A percentile compares a stretch with the other conserved stretches of the same genome.
These are phyloP conservation scores for Drosophila fungiperda DNA, from an alignment of 2,888 invertebrate genomes.

Conservation along the genomic window DNA sequence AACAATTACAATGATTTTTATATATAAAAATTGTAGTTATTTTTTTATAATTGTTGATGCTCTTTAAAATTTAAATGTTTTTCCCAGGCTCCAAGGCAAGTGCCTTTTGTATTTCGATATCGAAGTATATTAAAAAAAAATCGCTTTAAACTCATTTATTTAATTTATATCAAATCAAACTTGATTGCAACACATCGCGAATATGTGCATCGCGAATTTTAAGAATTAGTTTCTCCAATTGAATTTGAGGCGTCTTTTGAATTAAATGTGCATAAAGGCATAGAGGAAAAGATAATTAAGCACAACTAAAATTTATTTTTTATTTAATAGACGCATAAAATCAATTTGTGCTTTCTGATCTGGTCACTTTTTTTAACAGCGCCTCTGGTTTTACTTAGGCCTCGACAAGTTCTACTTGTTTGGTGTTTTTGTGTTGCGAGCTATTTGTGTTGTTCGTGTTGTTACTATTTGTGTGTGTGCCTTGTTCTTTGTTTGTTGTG, in stretches of 20 bases:
- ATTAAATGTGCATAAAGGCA: not conserved
- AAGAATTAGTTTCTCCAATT: not conserved
- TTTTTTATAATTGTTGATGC: not conserved
- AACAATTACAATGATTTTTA: not conserved
- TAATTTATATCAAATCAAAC: not conserved
- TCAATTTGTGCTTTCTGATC: not conserved
- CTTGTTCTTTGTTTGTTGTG: slow-evolving; percentile 57
- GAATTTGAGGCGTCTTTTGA: not conserved
- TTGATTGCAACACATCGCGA: not conserved
- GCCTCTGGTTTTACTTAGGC: slow-evolving; percentile 58
- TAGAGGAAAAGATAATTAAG: not conserved
- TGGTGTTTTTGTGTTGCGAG: slow-evolving; percentile 42
- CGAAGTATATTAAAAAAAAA: not conserved
- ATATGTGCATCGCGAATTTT: not conserved
- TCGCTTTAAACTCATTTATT: not conserved
- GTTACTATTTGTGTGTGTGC: slow-evolving; percentile 37
- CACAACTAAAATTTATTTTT: not conserved
- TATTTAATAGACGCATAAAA: not conserved
- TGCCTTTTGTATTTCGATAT: not conserved
- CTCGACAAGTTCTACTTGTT: slow-evolving; percentile 78
- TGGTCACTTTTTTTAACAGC: not conserved
- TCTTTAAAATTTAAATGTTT: not conserved
- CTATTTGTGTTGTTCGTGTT: slow-evolving; percentile 61
- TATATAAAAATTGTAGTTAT: not conserved
- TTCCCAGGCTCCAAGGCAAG: not conserved